Conservation (phyloP, 2,888 invertebrate genomes). For the Psylliodes chrysocephalus region DNA sequence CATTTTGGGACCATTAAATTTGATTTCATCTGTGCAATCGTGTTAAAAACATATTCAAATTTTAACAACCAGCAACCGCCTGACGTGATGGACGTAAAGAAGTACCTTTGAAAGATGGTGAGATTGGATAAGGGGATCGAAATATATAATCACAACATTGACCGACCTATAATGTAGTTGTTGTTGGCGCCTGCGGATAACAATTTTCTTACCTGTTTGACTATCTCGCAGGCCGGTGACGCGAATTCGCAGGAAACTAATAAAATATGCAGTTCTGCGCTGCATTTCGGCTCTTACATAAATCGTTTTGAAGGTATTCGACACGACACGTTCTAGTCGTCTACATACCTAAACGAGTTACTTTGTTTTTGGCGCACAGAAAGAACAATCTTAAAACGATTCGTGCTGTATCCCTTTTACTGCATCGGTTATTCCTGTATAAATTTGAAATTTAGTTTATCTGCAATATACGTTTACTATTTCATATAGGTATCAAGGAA, state of each 20-base stretch:
- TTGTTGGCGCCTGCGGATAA: slow-evolving; percentile 11
- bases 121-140: no score
- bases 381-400: neutral
- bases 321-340: slow-evolving; percentile 4
- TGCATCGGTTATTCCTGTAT: no score
- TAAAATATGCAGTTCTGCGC: slow-evolving; percentile 16
- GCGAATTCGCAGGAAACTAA: slow-evolving; percentile 16
- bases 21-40: no score
- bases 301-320: slow-evolving; percentile 7
- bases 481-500: no score
- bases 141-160: neutral
- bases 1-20: no score
- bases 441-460: no score
- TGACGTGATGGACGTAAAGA: no score
- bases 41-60: no score
- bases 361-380: slow-evolving; percentile 1
- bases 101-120: no score
- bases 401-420: no score
- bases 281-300: slow-evolving; percentile 12
- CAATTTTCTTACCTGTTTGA: slow-evolving; percentile 13
- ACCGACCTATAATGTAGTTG: slow-evolving; percentile 4
- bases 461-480: no score
- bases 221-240: slow-evolving; percentile 9
- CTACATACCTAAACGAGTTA: slow-evolving; percentile 4
- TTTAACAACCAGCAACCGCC: no score